Evolutionary conservation across 2,797 vertebrate species (phyloP).

Genomic region (Myotis vivesi): DNA sequence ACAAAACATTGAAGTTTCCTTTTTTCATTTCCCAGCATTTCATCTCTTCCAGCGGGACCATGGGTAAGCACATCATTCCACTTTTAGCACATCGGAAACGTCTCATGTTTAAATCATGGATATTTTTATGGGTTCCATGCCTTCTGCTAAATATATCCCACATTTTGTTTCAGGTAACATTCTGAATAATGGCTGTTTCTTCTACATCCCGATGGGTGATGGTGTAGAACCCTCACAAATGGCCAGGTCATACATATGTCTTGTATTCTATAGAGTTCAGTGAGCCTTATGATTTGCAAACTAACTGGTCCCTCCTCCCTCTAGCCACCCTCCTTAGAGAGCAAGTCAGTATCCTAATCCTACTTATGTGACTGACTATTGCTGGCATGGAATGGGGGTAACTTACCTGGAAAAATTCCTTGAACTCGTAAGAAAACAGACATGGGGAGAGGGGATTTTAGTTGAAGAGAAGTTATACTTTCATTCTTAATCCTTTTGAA

Average conservation of each 20-base stretch:
- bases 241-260: neutral
- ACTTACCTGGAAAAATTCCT: neutral
- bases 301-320: neutral
- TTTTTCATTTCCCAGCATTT: slow-evolving; percentile 55
- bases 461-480: neutral
- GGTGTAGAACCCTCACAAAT: neutral
- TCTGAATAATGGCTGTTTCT: neutral
- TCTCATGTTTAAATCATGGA: slow-evolving; percentile 59
- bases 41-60: slow-evolving; percentile 35
- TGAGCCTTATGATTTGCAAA: neutral
- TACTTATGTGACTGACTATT: neutral
- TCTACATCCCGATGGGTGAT: neutral
- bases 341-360: neutral
- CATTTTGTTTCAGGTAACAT: neutral
- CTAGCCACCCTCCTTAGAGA: neutral
- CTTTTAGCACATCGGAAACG: slow-evolving; percentile 40
- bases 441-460: neutral
- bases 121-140: slow-evolving; percentile 5
- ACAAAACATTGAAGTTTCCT: slow-evolving; percentile 50
- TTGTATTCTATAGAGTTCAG: neutral
- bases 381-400: neutral
- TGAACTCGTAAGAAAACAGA: neutral
- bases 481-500: neutral
- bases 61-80: slow-evolving; percentile 43
- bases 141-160: neutral